phyloP scores from a whole-genome alignment of 2,888 invertebrate genomes.

The Aethes cnicana region DNA sequence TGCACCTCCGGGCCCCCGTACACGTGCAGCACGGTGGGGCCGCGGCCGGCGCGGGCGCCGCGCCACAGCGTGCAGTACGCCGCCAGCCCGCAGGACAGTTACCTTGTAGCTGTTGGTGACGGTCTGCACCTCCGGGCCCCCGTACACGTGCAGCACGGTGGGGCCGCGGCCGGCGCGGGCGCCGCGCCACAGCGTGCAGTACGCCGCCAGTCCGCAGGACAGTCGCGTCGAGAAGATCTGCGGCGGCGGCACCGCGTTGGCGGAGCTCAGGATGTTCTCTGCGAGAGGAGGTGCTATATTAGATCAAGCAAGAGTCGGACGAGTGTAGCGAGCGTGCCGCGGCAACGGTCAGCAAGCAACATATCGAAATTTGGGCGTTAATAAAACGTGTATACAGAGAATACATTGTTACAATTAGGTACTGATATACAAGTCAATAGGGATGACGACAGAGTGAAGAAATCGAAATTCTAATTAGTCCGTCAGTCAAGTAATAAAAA shows the following conservation, averaged over 20 bases:
- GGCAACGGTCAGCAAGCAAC: no score
- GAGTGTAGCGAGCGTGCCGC: no score
- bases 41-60: constrained; percentile 77
- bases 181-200: constrained; percentile 91
- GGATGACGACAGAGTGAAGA: no score
- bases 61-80: constrained; percentile 93
- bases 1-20: constrained; percentile 99
- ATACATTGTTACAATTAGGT: no score
- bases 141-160: constrained; percentile 97
- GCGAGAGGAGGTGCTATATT: no score
- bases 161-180: constrained; percentile 86
- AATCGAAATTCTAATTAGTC: no score
- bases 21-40: constrained; percentile 97
- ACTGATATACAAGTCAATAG: no score
- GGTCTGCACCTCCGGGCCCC: constrained; percentile 98
- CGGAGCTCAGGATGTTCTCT: constrained; percentile 54
- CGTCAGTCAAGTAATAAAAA: no score
- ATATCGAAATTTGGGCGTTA: no score
- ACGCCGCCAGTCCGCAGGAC: constrained; percentile 84
- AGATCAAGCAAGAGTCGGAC: no score
- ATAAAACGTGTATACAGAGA: no score
- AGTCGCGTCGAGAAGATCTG: constrained; percentile 64
- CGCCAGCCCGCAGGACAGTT: constrained; percentile 79
- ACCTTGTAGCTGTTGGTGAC: constrained; percentile 98
- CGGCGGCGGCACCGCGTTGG: constrained; percentile 54